Conservation (phyloP, 2,113 vertebrate genomes). For the Tetrao urogallus region DNA sequence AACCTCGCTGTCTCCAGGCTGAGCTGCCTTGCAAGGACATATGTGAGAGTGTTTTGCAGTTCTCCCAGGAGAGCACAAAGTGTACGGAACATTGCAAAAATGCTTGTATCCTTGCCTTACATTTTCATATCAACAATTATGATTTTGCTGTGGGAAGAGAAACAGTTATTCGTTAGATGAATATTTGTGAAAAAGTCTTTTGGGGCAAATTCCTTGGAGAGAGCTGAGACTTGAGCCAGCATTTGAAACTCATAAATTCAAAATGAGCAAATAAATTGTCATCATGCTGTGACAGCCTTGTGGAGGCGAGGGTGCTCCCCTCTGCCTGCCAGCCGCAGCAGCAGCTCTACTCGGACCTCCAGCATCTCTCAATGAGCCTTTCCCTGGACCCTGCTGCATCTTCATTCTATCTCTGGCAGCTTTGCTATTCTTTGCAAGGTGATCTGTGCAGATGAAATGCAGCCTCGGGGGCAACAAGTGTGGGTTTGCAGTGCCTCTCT, state of each 20-base stretch:
- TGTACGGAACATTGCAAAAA: not conserved
- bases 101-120: not conserved
- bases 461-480: not conserved
- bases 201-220: slow-evolving; percentile 16
- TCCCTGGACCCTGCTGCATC: not conserved
- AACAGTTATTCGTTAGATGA: not conserved
- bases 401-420: not conserved
- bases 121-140: not conserved
- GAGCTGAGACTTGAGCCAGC: not conserved
- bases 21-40: not conserved
- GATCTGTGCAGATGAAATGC: not conserved
- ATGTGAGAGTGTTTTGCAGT: not conserved
- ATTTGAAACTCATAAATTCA: not conserved
- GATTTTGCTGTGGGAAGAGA: not conserved
- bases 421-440: not conserved
- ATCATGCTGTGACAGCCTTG: not conserved
- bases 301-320: not conserved
- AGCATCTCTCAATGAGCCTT: not conserved
- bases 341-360: not conserved
- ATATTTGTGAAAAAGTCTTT: not conserved
- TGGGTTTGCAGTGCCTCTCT: not conserved
- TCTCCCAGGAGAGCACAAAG: not conserved
- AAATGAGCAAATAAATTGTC: not conserved
- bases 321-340: not conserved
- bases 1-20: not conserved